A percentile compares a stretch with the other conserved stretches of the same genome.
Evolutionary conservation across 37 sponge, comb jelly and placozoan genomes (phyloP).

Genomic region (Lycopodina hypogea): DNA sequence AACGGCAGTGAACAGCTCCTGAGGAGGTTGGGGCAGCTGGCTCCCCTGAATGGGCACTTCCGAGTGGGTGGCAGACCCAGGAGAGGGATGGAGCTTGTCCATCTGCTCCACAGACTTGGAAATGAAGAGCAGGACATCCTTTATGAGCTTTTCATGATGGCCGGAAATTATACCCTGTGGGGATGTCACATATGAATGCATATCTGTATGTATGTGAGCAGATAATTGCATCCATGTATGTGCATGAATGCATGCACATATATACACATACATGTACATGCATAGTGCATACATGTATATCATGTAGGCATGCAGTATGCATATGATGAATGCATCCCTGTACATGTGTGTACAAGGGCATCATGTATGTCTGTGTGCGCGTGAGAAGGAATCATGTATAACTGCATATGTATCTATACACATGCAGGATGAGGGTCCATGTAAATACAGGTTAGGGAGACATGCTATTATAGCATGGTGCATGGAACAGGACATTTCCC

Average conservation of each 20-base stretch:
- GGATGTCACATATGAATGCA: neutral
- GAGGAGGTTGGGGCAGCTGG: constrained; percentile 12
- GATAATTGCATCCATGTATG: too few relatives aligned
- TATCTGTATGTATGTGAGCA: too few relatives aligned
- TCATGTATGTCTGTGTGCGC: too few relatives aligned
- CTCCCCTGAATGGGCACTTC: neutral
- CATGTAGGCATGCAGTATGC: too few relatives aligned
- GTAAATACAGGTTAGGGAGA: too few relatives aligned
- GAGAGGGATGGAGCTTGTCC: neutral
- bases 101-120: neutral
- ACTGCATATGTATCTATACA: neutral
- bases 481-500: too few relatives aligned
- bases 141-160: constrained; percentile 30
- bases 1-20: constrained; percentile 50
- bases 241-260: too few relatives aligned
- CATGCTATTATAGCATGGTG: too few relatives aligned
- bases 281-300: too few relatives aligned
- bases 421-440: neutral
- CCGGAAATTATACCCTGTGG: constrained; percentile 24
- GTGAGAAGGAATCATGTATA: too few relatives aligned
- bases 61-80: neutral
- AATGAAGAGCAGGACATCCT: constrained; percentile 33
- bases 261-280: too few relatives aligned
- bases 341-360: neutral
- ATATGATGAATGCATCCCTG: too few relatives aligned